Evolutionary conservation across 2,113 vertebrate genomes (phyloP), one percentile per base, ranked within the genome.

Genomic region (Alethe castanea): DNA sequence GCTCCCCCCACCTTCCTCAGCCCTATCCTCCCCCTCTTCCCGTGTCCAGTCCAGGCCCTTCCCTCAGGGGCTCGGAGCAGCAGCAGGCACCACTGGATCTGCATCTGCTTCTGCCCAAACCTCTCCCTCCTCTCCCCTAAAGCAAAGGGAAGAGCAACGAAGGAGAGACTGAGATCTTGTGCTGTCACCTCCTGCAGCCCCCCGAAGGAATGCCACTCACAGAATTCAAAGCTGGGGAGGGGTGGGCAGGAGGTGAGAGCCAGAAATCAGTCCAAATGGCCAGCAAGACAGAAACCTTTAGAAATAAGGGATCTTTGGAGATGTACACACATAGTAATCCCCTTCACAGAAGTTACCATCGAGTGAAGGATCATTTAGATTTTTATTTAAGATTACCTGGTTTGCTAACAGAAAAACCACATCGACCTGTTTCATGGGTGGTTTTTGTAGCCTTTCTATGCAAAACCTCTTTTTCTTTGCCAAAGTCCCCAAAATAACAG

Each of bases 21-120:
- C 71, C 73, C 78, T 19, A 28, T 90, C 92, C 83, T 93, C 72
- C 86, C 26, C 47, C 61, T 84, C 42, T 25, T 45, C 38, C 35
- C 1, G 0, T 71, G 89, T 60, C 85, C 94, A 94, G 60, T 81
- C 91, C 69, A 0, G 72, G 64, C 57, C 53, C 78, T 81, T 72
- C 62, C 59, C 6, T 0, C 76, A 78, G 81, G 61, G 77, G 42
- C 48, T 87, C 76, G 5, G 56, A 52, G 52, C 86, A 77, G 70
- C 71, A 88, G 83, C 72, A 56, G 26, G 36, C 47, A 53, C 23
- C 90, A 74, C 44, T 45, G 44, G 24, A 76, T 38, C 31, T 40
- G 12, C 26, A 26, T 45, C 67, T 86, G 81, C 77, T 52, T 36
- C 81, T 82, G 70, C 50, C 66, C 81, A 81, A 81, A 83, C 17